phyloP scores from a whole-genome alignment of 2,797 vertebrate genomes.

The Periophthalmus magnuspinnatus region DNA sequence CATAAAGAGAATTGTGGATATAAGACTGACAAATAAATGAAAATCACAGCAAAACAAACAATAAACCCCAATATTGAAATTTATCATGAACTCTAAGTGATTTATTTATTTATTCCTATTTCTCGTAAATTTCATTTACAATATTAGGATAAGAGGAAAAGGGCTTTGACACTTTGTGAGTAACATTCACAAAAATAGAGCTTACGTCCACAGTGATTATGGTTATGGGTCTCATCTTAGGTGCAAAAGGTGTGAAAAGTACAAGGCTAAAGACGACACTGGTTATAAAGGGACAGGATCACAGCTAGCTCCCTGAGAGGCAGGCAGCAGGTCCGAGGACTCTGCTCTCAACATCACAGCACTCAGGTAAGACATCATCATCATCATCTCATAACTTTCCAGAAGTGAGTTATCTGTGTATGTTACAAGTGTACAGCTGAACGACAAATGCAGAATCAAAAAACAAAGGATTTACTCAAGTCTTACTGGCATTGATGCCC shows the following conservation, averaged over 20 bases:
- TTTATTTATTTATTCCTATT: constrained; percentile 57
- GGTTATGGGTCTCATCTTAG: constrained; percentile 80
- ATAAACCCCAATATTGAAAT: constrained; percentile 67
- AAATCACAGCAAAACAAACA: constrained; percentile 75
- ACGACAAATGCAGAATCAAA: constrained; percentile 37
- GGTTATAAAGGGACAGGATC: constrained; percentile 69
- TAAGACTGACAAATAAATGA: constrained; percentile 61
- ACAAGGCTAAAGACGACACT: constrained; percentile 74
- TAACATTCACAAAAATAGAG: constrained; percentile 88
- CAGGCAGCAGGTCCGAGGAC: constrained; percentile 54
- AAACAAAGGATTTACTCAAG: constrained; percentile 33
- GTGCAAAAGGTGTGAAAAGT: constrained; percentile 75
- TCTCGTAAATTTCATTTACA: constrained; percentile 68
- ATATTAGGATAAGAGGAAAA: constrained; percentile 71
- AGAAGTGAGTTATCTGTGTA: constrained; percentile 41
- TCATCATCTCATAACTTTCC: constrained; percentile 41
- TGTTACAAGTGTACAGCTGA: constrained; percentile 50
- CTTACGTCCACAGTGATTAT: constrained; percentile 86
- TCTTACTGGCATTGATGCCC: constrained; percentile 65
- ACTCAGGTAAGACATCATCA: constrained; percentile 61
- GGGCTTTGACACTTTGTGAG: constrained; percentile 80
- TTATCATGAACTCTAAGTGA: constrained; percentile 54
- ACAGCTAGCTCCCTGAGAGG: constrained; percentile 80
- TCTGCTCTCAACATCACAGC: constrained; percentile 63
- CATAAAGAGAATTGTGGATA: constrained; percentile 59